Evolutionary conservation across 2,113 vertebrate genomes (phyloP).

Genomic region (Bubo bubo): DNA sequence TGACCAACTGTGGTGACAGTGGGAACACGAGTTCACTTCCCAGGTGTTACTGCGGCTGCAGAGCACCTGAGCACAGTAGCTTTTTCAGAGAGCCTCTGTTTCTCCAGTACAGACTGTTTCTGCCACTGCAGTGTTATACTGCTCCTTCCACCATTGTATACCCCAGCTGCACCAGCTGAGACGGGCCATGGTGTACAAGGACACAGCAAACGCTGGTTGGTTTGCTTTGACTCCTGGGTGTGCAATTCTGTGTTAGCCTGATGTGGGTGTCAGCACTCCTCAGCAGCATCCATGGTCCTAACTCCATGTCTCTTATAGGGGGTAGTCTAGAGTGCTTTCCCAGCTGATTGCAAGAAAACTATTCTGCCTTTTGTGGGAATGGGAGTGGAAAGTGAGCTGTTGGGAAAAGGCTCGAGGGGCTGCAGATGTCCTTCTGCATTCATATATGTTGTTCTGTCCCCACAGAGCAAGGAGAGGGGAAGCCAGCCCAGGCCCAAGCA

Average conservation of each 20-base stretch:
- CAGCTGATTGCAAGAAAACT: not conserved
- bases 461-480: not conserved
- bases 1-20: rapidly evolving
- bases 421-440: not conserved
- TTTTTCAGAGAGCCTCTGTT: not conserved
- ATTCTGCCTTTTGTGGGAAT: not conserved
- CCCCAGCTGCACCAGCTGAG: not conserved
- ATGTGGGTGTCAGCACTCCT: not conserved
- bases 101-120: not conserved
- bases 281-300: rapidly evolving
- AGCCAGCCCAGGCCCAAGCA: not conserved
- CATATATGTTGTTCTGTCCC: not conserved
- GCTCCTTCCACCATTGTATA: rapidly evolving
- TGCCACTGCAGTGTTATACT: not conserved
- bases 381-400: not conserved
- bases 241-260: not conserved
- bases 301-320: rapidly evolving
- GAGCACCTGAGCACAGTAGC: not conserved
- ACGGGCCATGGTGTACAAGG: not conserved
- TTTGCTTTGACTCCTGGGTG: not conserved
- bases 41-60: not conserved
- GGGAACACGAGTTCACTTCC: not conserved
- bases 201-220: not conserved
- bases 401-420: not conserved
- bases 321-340: not conserved